Conservation (phyloP, 2,888 invertebrate species). For the Papilio protenor region DNA sequence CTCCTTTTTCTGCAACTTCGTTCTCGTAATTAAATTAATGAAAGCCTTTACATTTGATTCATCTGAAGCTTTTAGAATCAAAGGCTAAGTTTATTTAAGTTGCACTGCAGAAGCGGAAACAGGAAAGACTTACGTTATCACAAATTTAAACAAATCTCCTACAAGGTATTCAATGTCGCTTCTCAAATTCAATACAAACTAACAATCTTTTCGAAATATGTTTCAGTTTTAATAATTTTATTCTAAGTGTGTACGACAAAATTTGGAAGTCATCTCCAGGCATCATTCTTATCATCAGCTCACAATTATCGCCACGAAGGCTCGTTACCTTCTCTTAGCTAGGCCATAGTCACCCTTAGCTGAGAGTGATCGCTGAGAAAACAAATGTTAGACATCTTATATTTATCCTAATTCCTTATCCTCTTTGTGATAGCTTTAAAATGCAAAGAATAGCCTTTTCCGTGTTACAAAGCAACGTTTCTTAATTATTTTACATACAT, state of each 20-base stretch:
- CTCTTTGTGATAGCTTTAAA: too few relatives aligned
- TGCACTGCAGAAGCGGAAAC: background rate
- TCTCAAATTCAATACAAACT: constrained; percentile 20
- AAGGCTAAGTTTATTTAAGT: constrained; percentile 3
- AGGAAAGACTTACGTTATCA: constrained; percentile 1
- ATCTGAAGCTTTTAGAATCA: background rate
- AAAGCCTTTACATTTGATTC: constrained; percentile 13
- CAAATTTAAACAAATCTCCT: constrained; percentile 2
- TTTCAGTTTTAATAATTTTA: background rate
- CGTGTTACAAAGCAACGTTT: background rate
- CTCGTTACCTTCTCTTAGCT: too few relatives aligned
- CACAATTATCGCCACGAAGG: too few relatives aligned
- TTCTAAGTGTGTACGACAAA: too few relatives aligned
- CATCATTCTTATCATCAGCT: too few relatives aligned
- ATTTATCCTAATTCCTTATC: too few relatives aligned
- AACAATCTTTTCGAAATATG: background rate
- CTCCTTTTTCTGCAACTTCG: background rate
- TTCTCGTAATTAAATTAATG: background rate
- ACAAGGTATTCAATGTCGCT: constrained; percentile 21
- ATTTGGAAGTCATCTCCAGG: too few relatives aligned
- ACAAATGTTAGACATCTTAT: too few relatives aligned
- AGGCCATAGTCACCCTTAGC: too few relatives aligned
- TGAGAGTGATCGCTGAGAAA: too few relatives aligned
- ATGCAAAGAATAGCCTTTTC: too few relatives aligned
- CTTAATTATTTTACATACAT: background rate